Conservation (phyloP, 2,797 vertebrate genomes). For the Pterois miles region DNA sequence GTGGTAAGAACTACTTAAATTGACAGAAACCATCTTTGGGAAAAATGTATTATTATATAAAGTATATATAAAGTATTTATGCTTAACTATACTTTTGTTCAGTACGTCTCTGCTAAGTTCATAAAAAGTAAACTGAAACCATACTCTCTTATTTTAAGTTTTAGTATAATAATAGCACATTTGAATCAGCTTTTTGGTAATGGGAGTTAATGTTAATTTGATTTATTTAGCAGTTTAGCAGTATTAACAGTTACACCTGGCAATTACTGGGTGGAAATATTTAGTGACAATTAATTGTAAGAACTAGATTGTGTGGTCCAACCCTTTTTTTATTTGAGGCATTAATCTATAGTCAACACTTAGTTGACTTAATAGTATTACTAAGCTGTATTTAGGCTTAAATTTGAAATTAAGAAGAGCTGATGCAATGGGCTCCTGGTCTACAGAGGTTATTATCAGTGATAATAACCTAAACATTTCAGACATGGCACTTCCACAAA, state of each 20-base stretch:
- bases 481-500: slow-evolving; percentile 6
- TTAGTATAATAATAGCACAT: too few relatives aligned
- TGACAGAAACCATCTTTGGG: too few relatives aligned
- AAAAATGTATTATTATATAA: too few relatives aligned
- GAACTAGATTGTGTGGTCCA: not conserved
- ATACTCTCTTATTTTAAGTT: too few relatives aligned
- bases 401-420: not conserved
- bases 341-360: not conserved
- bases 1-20: too few relatives aligned
- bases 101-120: too few relatives aligned
- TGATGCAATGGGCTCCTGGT: not conserved
- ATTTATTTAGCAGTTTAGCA: not conserved
- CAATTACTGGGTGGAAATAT: not conserved
- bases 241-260: not conserved
- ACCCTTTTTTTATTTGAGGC: not conserved
- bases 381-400: too few relatives aligned
- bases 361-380: too few relatives aligned
- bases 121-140: too few relatives aligned
- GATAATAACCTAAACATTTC: not conserved
- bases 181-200: too few relatives aligned
- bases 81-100: too few relatives aligned
- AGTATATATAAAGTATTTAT: too few relatives aligned
- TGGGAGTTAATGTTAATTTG: not conserved
- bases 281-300: not conserved
- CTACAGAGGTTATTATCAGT: not conserved